A percentile compares a stretch with the other conserved stretches of the same genome.
Evolutionary conservation across 2,888 invertebrate species (phyloP).

Genomic region (Anarsia innoxiella): DNA sequence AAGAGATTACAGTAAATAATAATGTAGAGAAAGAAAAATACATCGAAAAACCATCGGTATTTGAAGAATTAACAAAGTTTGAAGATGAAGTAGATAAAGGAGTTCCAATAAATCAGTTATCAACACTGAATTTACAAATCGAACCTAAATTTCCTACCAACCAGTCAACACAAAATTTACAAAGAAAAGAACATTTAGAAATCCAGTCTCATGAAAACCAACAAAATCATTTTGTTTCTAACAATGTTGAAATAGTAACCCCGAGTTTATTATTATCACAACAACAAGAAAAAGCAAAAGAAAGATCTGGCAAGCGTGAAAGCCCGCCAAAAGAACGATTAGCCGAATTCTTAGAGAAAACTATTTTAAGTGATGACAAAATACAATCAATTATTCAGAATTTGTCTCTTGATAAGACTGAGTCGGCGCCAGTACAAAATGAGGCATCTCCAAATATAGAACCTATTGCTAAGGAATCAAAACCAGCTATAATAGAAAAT

Average conservation of each 20-base stretch:
- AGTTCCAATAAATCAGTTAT: not conserved
- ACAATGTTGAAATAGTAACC: constrained; percentile 23
- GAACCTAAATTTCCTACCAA: not conserved
- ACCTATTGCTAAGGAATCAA: constrained; percentile 22
- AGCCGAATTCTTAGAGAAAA: constrained; percentile 62
- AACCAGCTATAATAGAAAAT: constrained; percentile 25
- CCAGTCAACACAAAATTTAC: constrained; percentile 3
- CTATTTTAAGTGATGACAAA: constrained; percentile 61
- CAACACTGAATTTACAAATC: not conserved
- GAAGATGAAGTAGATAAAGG: not conserved
- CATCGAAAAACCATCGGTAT: not conserved
- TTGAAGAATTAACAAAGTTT: not conserved
- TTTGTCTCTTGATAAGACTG: constrained; percentile 50
- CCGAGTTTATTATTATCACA: constrained; percentile 34
- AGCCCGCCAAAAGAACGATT: constrained; percentile 65
- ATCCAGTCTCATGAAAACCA: no score
- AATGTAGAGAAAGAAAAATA: not conserved
- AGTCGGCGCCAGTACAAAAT: constrained; percentile 18
- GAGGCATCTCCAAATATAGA: not conserved
- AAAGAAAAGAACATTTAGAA: not conserved
- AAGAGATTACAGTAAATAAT: not conserved
- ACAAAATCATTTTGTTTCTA: no score
- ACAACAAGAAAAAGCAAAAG: constrained; percentile 29
- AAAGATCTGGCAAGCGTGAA: constrained; percentile 39
- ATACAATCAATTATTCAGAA: constrained; percentile 64